Evolutionary conservation across 2,888 invertebrate genomes (phyloP), one percentile per base, ranked within the genome.

Genomic region (Dolichopus griseipennis): DNA sequence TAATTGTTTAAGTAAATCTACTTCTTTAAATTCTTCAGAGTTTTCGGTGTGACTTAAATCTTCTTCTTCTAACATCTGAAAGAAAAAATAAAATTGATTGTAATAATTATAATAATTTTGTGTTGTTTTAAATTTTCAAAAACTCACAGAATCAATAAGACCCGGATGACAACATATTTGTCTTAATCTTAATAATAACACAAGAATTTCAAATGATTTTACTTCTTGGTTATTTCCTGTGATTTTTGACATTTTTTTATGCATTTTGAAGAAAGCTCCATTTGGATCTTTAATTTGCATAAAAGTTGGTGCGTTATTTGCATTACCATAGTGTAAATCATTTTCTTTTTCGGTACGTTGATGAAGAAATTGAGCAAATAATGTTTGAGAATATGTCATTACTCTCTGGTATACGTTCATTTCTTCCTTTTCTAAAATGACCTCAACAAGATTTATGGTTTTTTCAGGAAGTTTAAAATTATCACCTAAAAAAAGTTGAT

Each of bases 161-260:
- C 90, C 89, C 37, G 95, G 91, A 83, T 97, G 96, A 76, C 93
- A 92, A 77, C 93, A 93, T 69, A 93, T 88, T 78, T 98, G 97
- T 0, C 97, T 85, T 69, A 97, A 81, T 15, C 97, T 85, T 68
- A 97, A 81, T 18, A 97, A 78, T 2, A 96, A 83, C 0, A 95
- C 91, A 72, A 97, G 81, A 78, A 94, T 91, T 80, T 87, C 86
- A 83, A 88, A 84, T 62, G 86, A 84, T 77, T 87, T 83, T 67
- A 87, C 86, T 73, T 87, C 84, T 74, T 86, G 82, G 65, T 81
- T 80, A 69, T 83, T 82, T 76, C 86, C 85, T 77, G 87, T 85
- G 68, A 88, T 74, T 34, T 84, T 84, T 34, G 86, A 81, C 78
- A 90, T 84, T 71, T 83, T 85, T 75, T 87, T 83, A 75, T 90